phyloP scores from a whole-genome alignment of 1,140 invertebrate genomes.

The Drosophila arizonae region DNA sequence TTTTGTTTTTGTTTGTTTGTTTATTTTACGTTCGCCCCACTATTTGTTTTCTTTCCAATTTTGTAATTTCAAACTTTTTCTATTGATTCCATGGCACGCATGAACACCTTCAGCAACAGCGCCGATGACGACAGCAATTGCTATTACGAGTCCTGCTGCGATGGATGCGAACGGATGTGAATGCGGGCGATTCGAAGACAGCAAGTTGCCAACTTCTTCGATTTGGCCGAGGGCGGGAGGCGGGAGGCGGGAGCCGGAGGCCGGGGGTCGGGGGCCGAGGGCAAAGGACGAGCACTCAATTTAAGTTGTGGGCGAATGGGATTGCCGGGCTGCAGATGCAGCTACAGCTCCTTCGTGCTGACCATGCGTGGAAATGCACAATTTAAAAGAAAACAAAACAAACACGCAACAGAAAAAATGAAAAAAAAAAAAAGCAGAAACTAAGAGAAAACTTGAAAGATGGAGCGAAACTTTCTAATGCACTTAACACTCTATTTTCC shows the following conservation, averaged over 20 bases:
- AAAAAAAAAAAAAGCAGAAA: neutral
- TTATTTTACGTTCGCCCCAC: conserved; percentile 65
- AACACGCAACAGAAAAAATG: neutral
- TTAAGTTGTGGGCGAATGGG: conserved; percentile 63
- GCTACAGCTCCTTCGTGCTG: conserved; percentile 44
- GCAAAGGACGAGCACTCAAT: conserved; percentile 57
- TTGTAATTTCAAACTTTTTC: conserved; percentile 81
- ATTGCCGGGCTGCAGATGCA: conserved; percentile 27
- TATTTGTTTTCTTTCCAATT: conserved; percentile 81
- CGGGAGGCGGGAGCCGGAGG: too few relatives aligned
- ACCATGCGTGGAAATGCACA: conserved; percentile 74
- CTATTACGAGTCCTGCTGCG: conserved; percentile 25
- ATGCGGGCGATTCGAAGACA: conserved; percentile 45
- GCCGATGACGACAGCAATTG: conserved; percentile 60
- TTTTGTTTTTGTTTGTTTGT: conserved; percentile 33
- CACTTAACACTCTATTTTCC: conserved; percentile 74
- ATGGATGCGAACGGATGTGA: conserved; percentile 23
- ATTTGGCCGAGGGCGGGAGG: neutral
- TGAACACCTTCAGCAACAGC: conserved; percentile 76
- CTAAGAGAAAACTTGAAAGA: conserved; percentile 14
- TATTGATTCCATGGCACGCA: conserved; percentile 79
- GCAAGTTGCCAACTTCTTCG: conserved; percentile 62
- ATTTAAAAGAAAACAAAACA: conserved; percentile 38
- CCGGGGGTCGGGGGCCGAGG: neutral
- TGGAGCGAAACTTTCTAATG: conserved; percentile 68